A percentile compares a stretch with the other conserved stretches of the same genome.
Conservation (phyloP, 2,888 invertebrate genomes). For the Eupithecia subfuscata region DNA sequence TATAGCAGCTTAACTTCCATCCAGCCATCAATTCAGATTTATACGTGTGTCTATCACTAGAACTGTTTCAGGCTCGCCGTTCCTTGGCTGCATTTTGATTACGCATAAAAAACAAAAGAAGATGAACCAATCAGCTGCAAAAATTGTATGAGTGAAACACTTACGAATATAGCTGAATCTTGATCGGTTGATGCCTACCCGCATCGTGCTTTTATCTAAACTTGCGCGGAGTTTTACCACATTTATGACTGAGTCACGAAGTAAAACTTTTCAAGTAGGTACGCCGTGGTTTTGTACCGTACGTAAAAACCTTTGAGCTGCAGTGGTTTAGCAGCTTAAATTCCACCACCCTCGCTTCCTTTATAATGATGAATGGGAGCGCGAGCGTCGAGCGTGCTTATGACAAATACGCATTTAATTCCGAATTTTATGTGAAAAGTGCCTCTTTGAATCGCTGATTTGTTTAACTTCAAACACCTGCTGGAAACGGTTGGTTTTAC, state of each 20-base stretch:
- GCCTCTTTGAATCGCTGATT: slow-evolving; percentile 36
- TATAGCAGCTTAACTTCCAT: background rate
- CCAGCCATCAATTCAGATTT: background rate
- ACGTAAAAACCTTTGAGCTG: background rate
- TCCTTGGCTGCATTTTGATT: background rate
- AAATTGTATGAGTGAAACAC: background rate
- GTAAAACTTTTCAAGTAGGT: background rate
- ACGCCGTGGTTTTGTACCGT: background rate
- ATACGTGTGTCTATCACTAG: background rate
- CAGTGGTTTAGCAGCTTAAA: background rate
- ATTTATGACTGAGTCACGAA: background rate
- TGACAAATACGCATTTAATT: slow-evolving; percentile 44
- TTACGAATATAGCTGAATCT: background rate
- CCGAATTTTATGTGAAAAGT: slow-evolving; percentile 40
- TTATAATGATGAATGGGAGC: slow-evolving; percentile 37
- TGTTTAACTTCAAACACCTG: slow-evolving; percentile 40
- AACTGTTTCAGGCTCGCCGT: background rate
- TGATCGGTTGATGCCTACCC: background rate
- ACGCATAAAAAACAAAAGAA: background rate
- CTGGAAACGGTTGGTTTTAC: slow-evolving; percentile 15
- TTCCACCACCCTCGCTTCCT: slow-evolving; percentile 38
- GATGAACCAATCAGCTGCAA: background rate
- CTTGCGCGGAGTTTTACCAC: background rate
- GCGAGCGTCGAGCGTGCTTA: slow-evolving; percentile 32
- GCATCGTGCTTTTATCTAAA: background rate